Conservation (phyloP, 2,113 vertebrate species). For the Etheostoma cragini region DNA sequence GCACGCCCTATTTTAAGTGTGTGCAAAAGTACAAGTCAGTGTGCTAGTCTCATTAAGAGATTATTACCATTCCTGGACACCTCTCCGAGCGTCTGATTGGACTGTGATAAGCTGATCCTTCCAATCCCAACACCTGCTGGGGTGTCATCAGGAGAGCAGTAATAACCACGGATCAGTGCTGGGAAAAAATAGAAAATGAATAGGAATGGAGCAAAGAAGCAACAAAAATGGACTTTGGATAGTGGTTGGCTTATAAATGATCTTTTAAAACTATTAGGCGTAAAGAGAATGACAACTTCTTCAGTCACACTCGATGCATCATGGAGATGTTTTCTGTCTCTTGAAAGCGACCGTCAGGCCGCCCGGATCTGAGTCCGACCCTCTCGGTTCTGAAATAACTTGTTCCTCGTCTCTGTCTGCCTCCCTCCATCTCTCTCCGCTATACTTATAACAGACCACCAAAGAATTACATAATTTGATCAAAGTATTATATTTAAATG, state of each 20-base stretch:
- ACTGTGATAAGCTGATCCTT: conserved; percentile 62
- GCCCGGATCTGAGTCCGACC: conserved; percentile 50
- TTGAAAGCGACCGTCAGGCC: conserved; percentile 55
- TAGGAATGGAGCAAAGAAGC: conserved; percentile 1
- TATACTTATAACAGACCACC: conserved; percentile 15
- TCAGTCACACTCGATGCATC: conserved; percentile 50
- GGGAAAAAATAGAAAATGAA: neutral
- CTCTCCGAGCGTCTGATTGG: conserved; percentile 61
- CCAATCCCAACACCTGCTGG: conserved; percentile 70
- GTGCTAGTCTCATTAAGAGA: conserved; percentile 75
- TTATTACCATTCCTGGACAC: conserved; percentile 65
- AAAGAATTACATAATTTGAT: conserved; percentile 41
- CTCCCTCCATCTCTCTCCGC: conserved; percentile 15
- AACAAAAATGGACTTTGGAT: conserved; percentile 26
- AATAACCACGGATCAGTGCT: conserved; percentile 38
- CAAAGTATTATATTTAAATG: conserved; percentile 32
- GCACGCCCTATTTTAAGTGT: neutral
- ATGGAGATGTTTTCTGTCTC: conserved; percentile 45
- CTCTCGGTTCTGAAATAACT: conserved; percentile 58
- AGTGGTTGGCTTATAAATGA: conserved; percentile 52
- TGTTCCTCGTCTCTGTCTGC: conserved; percentile 50
- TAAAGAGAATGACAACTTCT: conserved; percentile 62
- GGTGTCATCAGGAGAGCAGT: conserved; percentile 66
- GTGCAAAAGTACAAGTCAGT: conserved; percentile 46
- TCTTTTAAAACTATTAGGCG: conserved; percentile 57